Evolutionary conservation across 2,113 vertebrate genomes (phyloP), one percentile per base, ranked within the genome.

Genomic region (Seriola dumerili): DNA sequence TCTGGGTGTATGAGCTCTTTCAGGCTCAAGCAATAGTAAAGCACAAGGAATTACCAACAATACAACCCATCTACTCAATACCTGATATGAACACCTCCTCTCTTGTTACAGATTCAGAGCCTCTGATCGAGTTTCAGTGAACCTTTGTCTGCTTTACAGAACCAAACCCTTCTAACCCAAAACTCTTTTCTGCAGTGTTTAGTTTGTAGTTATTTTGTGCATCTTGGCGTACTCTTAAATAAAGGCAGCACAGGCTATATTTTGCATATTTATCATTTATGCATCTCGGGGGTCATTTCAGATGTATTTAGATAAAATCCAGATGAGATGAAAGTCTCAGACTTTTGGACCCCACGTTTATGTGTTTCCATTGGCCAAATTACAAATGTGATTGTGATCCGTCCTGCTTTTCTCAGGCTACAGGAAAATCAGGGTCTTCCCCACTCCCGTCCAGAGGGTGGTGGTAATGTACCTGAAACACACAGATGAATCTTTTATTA

Each of bases 101-200:
- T 81, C 63, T 52, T n/a, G 72, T 77, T 72, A 68, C 54, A 67
- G 64, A 79, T 65, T 42, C 62, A 62, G 44, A 65, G 42, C 25
- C 32, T 69, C 17, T 34, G 38, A 34, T 77, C 54, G 10, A 19
- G 57, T 69, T 48, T 73, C 67, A 71, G 8, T 63, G 29, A 42
- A 72, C 13, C 9, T 72, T 82, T 74, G 21, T 66, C 21, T 61
- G 57, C 36, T 62, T 71, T 17, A 59, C 10, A 72, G 17, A 71
- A 29, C 25, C 63, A 67, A 19, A 50, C 42, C 29, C 29, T 29
- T 29, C 29, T 17, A 46, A 59, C 23, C 16, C 73, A 7, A 59
- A 64, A 25, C 1, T 19, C 19, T 70, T 21, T 65, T 50, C 29
- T 4, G 40, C 17, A 23, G 9, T 44, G 0, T 64, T 69, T 40